Percentiles rank a stretch among this genome's conserved stretches.
Evolutionary conservation across 2,888 invertebrate genomes (phyloP).

Genomic region (Osedax fenrisi): DNA sequence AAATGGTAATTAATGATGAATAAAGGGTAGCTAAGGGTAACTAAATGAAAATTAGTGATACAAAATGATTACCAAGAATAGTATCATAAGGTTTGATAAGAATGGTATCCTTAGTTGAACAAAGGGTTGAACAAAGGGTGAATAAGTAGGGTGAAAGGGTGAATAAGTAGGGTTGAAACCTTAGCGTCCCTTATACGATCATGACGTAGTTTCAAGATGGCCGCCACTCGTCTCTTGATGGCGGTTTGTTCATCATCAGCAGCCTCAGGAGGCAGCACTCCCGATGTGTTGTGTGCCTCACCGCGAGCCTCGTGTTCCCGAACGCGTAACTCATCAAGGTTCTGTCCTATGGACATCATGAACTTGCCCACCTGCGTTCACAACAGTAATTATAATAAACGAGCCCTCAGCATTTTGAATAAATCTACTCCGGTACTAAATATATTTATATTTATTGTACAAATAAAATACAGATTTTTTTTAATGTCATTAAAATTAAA

Average conservation of each 20-base stretch:
- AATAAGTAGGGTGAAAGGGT: no score
- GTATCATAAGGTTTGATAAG: no score
- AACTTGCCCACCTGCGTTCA: slow-evolving; percentile 29
- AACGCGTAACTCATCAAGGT: slow-evolving; percentile 30
- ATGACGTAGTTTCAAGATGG: slow-evolving; percentile 33
- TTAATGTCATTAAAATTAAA: no score
- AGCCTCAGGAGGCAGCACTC: background rate
- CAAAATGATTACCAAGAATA: no score
- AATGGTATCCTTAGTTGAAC: no score
- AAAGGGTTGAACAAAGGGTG: no score
- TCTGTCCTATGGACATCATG: slow-evolving; percentile 36
- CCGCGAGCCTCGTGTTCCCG: slow-evolving; percentile 24
- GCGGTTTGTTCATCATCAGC: slow-evolving; percentile 33
- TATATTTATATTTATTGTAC: slow-evolving; percentile 9
- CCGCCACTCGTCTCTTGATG: slow-evolving; percentile 35
- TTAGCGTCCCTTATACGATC: background rate
- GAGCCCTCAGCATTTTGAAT: no score
- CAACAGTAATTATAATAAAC: no score
- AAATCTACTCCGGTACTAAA: background rate
- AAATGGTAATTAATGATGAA: no score
- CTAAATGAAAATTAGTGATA: no score
- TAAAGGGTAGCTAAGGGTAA: no score
- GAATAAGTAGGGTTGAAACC: no score
- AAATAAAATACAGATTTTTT: background rate
- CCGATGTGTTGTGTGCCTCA: background rate